Conservation (phyloP, 2,888 invertebrate species). For the Blastobasis lacticolella region DNA sequence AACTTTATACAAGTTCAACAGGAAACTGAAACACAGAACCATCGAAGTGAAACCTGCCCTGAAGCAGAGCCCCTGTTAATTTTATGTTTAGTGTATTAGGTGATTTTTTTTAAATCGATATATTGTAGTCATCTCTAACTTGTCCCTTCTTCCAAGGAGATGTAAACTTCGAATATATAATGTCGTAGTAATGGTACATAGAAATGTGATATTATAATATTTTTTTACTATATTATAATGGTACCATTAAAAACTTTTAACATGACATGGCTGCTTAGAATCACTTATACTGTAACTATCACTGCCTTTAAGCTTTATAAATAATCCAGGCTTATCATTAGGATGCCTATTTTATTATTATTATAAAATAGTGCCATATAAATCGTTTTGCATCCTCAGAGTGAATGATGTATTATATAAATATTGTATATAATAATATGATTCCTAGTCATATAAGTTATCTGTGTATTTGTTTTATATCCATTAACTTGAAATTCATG, state of each 20-base stretch:
- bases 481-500: not conserved
- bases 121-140: no score
- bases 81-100: slow-evolving; percentile 1
- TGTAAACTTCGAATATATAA: slow-evolving; percentile 15
- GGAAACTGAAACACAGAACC: slow-evolving; percentile 21
- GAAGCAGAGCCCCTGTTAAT: slow-evolving; percentile 23
- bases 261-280: slow-evolving; percentile 28
- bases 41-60: slow-evolving; percentile 8
- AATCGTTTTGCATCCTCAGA: slow-evolving; percentile 9
- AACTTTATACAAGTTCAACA: slow-evolving; percentile 31
- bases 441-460: slow-evolving; percentile 8
- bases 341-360: slow-evolving; percentile 53
- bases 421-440: slow-evolving; percentile 3
- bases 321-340: slow-evolving; percentile 30
- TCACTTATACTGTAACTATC: slow-evolving; percentile 20
- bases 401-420: not conserved
- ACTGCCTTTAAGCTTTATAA: slow-evolving; percentile 56
- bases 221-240: slow-evolving; percentile 22
- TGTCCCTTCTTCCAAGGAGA: no score
- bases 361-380: slow-evolving; percentile 66
- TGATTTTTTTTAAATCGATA: no score
- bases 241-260: slow-evolving; percentile 18
- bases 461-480: not conserved
- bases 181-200: slow-evolving; percentile 4
- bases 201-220: slow-evolving; percentile 38